Base-by-base conservation (phyloP, 1,140 invertebrate species). In the Acromyrmex echinatior region DNA sequence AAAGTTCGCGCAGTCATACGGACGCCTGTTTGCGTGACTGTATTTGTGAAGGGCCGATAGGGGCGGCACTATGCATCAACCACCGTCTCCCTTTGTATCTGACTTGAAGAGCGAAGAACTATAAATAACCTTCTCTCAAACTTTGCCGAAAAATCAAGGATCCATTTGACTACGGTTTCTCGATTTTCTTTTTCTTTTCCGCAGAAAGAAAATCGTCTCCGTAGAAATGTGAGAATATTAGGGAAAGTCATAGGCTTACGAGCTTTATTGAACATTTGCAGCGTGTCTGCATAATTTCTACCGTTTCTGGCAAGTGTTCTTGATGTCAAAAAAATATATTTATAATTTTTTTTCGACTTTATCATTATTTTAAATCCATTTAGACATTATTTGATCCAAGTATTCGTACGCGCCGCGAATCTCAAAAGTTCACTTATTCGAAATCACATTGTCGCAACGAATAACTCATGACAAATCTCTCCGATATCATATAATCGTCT, bases 1-100 rank as follows among this genome's bases (percentile, higher is more conserved):
- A 71, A 80, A 78, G 65, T 76, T 87, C 78, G 87, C 76, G 80
- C 79, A 63, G 53, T 86, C 58, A 60, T 80, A 65, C 53, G 78
- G 53, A 49, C 28, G 80, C 45, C 58, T 77, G 65, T 70, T 28
- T 86, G 53, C 51, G 76, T 86, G 65, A n/a, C 28, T 81, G 51
- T 70, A 51, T 73, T 80, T 51, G 86, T 79, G 39, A 73, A 86
- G 73, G 68, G 77, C 73, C 39, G 87, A 85, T 87, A 87, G 86
- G 86, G 77, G 77, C 87, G 86, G 62, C 86, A 66, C 73, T 84
- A 58, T 49, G 56, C 79, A 56, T 68, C 74, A 56, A 87, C 76
- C 65, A 68, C 63, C 51, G 85, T 73, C 62, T 78, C 65, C 82
- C 87, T 88, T 88, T 53, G 77, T 70, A 74, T 66, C 31, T 56